A percentile compares a stretch with the other conserved stretches of the same genome.
phyloP scores from a whole-genome alignment of 37 sponge, comb jelly and placozoan species.

The Halisarca cf. caerulea region DNA sequence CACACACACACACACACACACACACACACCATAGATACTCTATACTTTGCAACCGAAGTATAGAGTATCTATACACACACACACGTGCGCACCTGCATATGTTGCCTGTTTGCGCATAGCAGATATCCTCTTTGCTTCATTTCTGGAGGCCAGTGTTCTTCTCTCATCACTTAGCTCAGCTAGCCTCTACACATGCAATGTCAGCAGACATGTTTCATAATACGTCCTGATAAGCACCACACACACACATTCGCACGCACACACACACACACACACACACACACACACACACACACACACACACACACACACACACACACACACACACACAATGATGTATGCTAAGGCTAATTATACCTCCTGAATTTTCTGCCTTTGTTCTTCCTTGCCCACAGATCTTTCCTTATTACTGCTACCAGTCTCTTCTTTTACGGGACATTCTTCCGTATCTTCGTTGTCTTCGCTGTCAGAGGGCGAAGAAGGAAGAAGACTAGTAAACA shows the following conservation, averaged over 20 bases:
- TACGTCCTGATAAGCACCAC: not conserved
- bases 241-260: not conserved
- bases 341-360: no score
- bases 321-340: no score
- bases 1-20: constrained; percentile 24
- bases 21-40: constrained; percentile 17
- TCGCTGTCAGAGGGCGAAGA: not conserved
- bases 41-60: not conserved
- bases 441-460: constrained; percentile 8
- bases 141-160: not conserved
- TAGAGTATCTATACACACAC: not conserved
- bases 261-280: not conserved
- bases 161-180: not conserved
- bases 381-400: no score
- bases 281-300: not conserved
- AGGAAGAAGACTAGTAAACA: no score
- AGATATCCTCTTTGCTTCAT: constrained; percentile 8
- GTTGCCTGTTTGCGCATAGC: not conserved
- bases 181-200: not conserved
- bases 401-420: no score
- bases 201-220: not conserved
- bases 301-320: constrained; percentile 10
- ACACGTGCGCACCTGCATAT: constrained; percentile 14
- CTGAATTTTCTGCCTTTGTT: no score
- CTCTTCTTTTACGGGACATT: not conserved